These are phyloP conservation scores for Phyllotreta cruciferae DNA, from an alignment of 2,888 invertebrate genomes.

Conservation along the genomic window DNA sequence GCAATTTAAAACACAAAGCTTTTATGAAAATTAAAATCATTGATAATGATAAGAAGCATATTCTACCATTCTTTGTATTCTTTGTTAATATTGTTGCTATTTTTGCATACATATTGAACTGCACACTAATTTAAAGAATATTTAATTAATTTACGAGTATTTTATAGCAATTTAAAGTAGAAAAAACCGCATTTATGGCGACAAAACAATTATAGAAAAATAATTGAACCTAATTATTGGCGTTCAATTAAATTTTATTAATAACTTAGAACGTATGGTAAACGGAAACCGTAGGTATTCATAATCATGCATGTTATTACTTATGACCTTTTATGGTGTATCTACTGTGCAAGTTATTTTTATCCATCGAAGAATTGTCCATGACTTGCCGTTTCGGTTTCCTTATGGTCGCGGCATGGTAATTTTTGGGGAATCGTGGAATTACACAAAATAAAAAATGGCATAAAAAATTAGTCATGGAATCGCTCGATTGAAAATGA, in stretches of 20 bases:
- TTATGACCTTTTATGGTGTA: conserved; percentile 13
- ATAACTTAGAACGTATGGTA: conserved; percentile 1
- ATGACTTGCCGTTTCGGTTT: conserved; percentile 11
- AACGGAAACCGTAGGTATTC: conserved; percentile 7
- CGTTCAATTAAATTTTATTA: conserved; percentile 6
- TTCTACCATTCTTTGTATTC: no score
- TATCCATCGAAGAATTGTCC: conserved; percentile 7
- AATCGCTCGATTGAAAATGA: no score
- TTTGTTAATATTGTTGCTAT: no score
- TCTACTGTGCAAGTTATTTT: conserved; percentile 3
- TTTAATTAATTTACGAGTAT: no score
- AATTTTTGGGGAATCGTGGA: conserved; percentile 14
- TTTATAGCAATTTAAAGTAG: no score
- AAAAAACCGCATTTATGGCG: no score
- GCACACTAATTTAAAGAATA: no score
- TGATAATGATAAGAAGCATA: no score
- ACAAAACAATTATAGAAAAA: background rate
- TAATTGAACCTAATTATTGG: background rate
- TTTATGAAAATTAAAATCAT: no score
- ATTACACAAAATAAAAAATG: background rate
- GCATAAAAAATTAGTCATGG: no score
- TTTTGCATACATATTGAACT: no score
- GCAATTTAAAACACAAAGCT: no score
- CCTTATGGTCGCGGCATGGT: background rate
- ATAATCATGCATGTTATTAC: conserved; percentile 15